These are phyloP conservation scores for Tigriopus japonicus DNA, from an alignment of 1,140 invertebrate genomes.

Conservation along the genomic window DNA sequence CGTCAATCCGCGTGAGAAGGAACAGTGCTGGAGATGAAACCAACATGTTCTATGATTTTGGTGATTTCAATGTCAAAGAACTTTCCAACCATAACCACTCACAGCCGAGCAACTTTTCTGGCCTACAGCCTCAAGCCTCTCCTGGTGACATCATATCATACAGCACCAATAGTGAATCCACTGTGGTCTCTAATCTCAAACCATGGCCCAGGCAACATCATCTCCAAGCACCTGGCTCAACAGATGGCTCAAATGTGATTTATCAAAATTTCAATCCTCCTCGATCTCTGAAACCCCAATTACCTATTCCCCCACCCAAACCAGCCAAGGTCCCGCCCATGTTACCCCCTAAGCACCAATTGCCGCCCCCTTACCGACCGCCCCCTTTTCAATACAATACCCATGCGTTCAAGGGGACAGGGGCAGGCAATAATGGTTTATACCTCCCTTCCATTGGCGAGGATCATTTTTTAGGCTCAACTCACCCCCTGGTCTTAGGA, in stretches of 20 bases:
- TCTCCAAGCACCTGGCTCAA: background rate
- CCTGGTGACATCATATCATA: background rate
- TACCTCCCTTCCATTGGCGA: too few species aligned
- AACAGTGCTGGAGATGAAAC: background rate
- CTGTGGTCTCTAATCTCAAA: background rate
- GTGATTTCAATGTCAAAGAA: background rate
- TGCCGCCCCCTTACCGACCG: background rate
- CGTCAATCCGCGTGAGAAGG: background rate
- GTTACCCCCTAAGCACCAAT: background rate
- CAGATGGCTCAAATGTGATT: too few species aligned
- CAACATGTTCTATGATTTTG: background rate
- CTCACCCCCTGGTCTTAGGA: too few species aligned
- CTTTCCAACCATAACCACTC: background rate
- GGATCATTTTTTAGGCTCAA: too few species aligned
- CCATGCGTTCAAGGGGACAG: too few species aligned
- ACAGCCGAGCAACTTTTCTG: too few species aligned
- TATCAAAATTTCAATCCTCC: too few species aligned
- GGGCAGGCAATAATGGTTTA: too few species aligned
- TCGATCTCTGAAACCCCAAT: too few species aligned
- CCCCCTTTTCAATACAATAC: background rate
- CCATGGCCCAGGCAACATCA: background rate
- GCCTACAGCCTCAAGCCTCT: background rate
- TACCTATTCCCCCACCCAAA: too few species aligned
- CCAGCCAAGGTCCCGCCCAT: background rate
- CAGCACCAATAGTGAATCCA: background rate